Evolutionary conservation across 92 coral and sea anemone genomes (phyloP), one percentile per base, ranked within the genome.

Genomic region (Zoanthus gigantus): DNA sequence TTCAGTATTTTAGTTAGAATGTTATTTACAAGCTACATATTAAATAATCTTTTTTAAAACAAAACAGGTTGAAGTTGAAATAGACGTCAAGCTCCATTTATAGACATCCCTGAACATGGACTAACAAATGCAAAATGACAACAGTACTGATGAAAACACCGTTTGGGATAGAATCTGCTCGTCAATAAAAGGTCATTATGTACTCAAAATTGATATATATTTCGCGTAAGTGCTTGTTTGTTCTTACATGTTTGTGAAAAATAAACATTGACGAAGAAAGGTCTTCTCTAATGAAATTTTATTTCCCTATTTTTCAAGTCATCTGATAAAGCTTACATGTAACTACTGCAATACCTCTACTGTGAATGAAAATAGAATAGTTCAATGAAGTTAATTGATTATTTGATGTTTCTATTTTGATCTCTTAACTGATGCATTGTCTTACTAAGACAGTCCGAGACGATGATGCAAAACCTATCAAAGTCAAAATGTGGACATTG

Each of bases 401-500:
- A 79, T 29, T 81, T 13, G 65, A 66, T 66, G 61, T 81, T 63
- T 63, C 47, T 28, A 81, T 81, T 47, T 45, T 14, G 74, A 67
- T 81, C 85, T 81, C 46, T 46, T 0, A 79, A 81, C 76, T 44
- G 85, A 66, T 47, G 75, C 65, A n/a, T 29, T 28, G 85, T 66
- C 66, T 10, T 6, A 30, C 44, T 9, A 11, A 65, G 75, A 45
- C 75, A 18, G 44, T 11, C 45, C 15, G 34, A 13, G 50, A 66
- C 85, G 66, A 29, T 44, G 74, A 81, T 28, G 75, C 14, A 81
- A 77, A 81, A 28, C 28, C 85, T 46, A 81, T 81, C 58, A 66
- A 18, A 44, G 74, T 81, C 85, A 81, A 81, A 69, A 44, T 81
- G 61, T 67, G 75, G 42, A 81, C n/a, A 66, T 66, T 81, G 74